A percentile compares a stretch with the other conserved stretches of the same genome.
Evolutionary conservation across 2,797 vertebrate genomes (phyloP).

Genomic region (Dermochelys coriacea): DNA sequence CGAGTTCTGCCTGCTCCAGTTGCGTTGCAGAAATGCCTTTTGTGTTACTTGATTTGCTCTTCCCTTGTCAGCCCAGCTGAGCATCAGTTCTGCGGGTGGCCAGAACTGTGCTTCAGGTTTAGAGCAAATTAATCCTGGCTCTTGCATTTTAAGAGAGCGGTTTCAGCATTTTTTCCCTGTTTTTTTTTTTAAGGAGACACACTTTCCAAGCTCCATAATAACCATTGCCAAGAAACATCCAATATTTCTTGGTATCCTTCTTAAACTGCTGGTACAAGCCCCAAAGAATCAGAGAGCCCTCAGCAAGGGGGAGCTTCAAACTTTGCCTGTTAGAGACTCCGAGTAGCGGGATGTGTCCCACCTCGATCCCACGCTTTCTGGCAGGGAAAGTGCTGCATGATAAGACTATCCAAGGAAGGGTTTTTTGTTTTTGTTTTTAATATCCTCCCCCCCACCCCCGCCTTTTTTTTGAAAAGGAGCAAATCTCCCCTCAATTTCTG

Average conservation of each 20-base stretch:
- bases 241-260: constrained; percentile 50
- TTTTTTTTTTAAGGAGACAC: constrained; percentile 61
- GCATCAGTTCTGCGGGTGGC: not conserved
- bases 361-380: not conserved
- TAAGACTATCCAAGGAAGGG: not conserved
- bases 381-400: not conserved
- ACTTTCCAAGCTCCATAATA: constrained; percentile 64
- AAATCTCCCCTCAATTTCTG: not conserved
- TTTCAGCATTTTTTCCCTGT: constrained; percentile 61
- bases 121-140: constrained; percentile 58
- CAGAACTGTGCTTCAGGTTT: not conserved
- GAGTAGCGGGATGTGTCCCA: not conserved
- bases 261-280: constrained; percentile 52
- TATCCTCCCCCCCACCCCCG: not conserved
- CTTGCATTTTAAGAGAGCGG: constrained; percentile 44
- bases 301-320: not conserved
- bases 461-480: not conserved
- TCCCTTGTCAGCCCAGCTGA: not conserved
- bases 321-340: not conserved
- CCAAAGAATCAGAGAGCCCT: constrained; percentile 1
- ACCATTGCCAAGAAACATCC: constrained; percentile 64
- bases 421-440: not conserved
- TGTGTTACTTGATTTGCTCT: not conserved
- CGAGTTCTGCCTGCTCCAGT: not conserved
- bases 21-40: not conserved